phyloP scores from a whole-genome alignment of 2,888 invertebrate genomes.

The Caenorhabditis sp. region DNA sequence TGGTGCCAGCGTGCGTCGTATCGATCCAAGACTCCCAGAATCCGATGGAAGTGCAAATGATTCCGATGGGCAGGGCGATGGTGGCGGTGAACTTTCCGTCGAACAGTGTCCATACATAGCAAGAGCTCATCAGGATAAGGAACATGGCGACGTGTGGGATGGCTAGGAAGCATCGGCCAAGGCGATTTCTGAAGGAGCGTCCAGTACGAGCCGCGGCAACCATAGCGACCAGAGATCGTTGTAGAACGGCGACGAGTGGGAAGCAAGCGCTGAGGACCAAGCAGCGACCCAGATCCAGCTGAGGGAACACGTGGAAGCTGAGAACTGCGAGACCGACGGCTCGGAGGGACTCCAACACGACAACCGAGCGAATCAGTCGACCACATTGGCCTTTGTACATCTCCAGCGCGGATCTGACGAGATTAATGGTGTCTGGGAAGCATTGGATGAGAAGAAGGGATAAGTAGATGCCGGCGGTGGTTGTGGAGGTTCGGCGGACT shows the following conservation, averaged over 20 bases:
- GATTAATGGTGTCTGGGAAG: slow-evolving; percentile 75
- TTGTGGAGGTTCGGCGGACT: slow-evolving; percentile 67
- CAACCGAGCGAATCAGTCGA: slow-evolving; percentile 58
- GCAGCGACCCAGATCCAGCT: slow-evolving; percentile 69
- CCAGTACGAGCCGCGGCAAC: slow-evolving; percentile 52
- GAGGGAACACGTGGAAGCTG: slow-evolving; percentile 72
- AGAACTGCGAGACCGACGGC: slow-evolving; percentile 74
- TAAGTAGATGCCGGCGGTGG: slow-evolving; percentile 70
- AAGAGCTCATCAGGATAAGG: slow-evolving; percentile 62
- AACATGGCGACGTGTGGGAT: slow-evolving; percentile 66
- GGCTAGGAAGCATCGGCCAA: slow-evolving; percentile 59
- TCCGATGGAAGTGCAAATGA: slow-evolving; percentile 76
- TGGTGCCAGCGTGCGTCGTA: slow-evolving; percentile 73
- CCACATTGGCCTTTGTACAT: slow-evolving; percentile 67
- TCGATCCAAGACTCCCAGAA: slow-evolving; percentile 82
- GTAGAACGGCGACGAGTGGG: slow-evolving; percentile 66
- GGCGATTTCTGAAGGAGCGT: slow-evolving; percentile 56
- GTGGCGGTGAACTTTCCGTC: slow-evolving; percentile 67
- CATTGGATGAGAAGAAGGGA: slow-evolving; percentile 77
- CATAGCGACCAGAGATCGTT: slow-evolving; percentile 61
- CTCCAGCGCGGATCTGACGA: slow-evolving; percentile 69
- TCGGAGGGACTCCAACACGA: slow-evolving; percentile 75
- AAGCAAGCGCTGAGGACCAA: slow-evolving; percentile 66
- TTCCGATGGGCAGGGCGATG: slow-evolving; percentile 72
- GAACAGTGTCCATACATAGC: slow-evolving; percentile 70